Conservation (phyloP, 2,888 invertebrate genomes). For the Thelaira solivaga region DNA sequence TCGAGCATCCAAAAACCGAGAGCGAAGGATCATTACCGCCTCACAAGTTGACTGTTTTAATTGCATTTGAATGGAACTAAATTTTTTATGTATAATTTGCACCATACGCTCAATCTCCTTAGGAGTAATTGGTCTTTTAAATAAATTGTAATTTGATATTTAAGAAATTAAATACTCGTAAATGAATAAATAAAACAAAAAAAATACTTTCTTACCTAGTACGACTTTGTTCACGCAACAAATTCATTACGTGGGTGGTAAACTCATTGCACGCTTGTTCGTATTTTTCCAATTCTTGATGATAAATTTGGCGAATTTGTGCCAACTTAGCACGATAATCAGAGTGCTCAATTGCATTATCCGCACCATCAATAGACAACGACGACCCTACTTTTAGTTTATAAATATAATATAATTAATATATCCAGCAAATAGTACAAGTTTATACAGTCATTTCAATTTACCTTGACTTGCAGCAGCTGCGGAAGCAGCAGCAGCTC, state of each 20-base stretch:
- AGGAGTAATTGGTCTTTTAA: slow-evolving; percentile 91
- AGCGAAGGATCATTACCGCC: slow-evolving; percentile 97
- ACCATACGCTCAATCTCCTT: slow-evolving; percentile 99
- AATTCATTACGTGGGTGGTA: slow-evolving; percentile 99
- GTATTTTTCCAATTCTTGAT: slow-evolving; percentile 99
- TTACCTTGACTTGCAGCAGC: slow-evolving; percentile 89
- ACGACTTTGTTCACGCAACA: slow-evolving; percentile 96
- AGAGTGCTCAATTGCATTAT: slow-evolving; percentile 99
- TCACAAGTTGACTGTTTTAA: slow-evolving; percentile 99
- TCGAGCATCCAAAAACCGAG: slow-evolving; percentile 85
- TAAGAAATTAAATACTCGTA: too few relatives aligned
- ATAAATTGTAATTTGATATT: not conserved
- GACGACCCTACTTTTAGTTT: slow-evolving; percentile 70
- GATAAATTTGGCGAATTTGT: slow-evolving; percentile 99
- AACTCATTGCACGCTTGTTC: slow-evolving; percentile 99
- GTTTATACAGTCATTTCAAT: not conserved
- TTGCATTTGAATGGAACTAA: slow-evolving; percentile 98
- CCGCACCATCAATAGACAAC: slow-evolving; percentile 79
- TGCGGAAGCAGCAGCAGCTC: slow-evolving; percentile 92
- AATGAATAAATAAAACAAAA: too few relatives aligned
- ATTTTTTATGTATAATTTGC: slow-evolving; percentile 98
- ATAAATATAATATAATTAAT: not conserved
- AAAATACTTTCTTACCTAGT: slow-evolving; percentile 83
- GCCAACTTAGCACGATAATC: slow-evolving; percentile 99
- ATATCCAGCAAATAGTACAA: not conserved